Base-by-base conservation (phyloP, 2,113 vertebrate species). In the Caretta caretta region DNA sequence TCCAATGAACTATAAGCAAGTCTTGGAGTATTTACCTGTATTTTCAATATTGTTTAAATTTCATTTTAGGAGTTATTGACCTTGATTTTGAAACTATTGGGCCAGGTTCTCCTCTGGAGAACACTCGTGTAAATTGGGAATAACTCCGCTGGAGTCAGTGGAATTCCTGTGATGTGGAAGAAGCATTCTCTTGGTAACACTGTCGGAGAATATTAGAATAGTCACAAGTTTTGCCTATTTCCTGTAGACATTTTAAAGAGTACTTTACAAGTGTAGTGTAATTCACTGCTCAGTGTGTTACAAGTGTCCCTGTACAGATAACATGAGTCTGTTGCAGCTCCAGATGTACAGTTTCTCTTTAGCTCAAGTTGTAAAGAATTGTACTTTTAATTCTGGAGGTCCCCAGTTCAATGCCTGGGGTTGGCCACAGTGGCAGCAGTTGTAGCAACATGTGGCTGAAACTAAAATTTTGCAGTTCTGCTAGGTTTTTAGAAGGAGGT, bases 271-370 rank as follows among this genome's bases (percentile, higher is more conserved):
- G 65, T 10, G 16, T 4, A 38, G 35, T 20, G n/a, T 72, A 10
- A n/a, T n/a, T 72, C 65, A n/a, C 35, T 38, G 65, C 35, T 72
- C 35, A 5, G 35, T 10, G 5, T 1, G 22, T 92, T 46, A 38
- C 0, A 0, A 10, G 81, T 50, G 65, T 31, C n/a, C 35, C 12
- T 91, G 46, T 0, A 78, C 8, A 19, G 76, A 19, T 10, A 79
- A 27, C 29, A 9, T 4, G 29, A 31, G 49, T 50, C 24, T 31
- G 48, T 50, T 8, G 12, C 8, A 27, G 46, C 27, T 7, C n/a
- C 5, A 25, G 48, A 27, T 13, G 2, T 1, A 20, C 80, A 78
- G 49, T 48, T 11, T 56, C 1, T 88, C 11, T 80, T 17, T 79
- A 53, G 53, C 11, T 81, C 49, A 87, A 84, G 86, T 25, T 53